Evolutionary conservation across 2,888 invertebrate species (phyloP).

Genomic region (Meloe dianella): DNA sequence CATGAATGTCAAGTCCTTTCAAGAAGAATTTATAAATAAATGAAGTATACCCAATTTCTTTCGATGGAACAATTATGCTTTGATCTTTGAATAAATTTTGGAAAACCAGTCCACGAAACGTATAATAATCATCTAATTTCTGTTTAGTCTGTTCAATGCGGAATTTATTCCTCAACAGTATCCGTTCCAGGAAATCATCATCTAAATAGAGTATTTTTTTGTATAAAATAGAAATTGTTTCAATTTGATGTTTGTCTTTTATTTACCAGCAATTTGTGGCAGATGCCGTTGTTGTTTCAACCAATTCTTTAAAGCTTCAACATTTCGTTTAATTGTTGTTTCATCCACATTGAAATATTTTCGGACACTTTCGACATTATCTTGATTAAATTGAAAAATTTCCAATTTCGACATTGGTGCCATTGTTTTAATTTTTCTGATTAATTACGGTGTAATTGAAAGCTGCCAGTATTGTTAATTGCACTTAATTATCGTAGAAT

Average conservation of each 20-base stretch:
- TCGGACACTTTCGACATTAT: slow-evolving; percentile 11
- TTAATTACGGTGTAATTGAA: too few species aligned
- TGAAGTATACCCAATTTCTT: background rate
- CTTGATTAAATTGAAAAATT: slow-evolving; percentile 9
- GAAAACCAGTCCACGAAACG: background rate
- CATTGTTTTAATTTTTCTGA: background rate
- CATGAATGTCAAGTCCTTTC: too few species aligned
- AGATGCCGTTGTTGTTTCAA: slow-evolving; percentile 13
- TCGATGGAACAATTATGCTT: background rate
- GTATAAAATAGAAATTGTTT: background rate
- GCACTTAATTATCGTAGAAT: too few species aligned
- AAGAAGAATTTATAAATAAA: too few species aligned
- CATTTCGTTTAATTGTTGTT: background rate
- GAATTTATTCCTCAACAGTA: slow-evolving; percentile 13
- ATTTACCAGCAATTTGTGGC: background rate
- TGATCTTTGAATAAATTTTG: background rate
- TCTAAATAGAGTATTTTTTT: background rate
- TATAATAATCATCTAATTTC: slow-evolving; percentile 19
- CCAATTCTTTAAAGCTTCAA: slow-evolving; percentile 18
- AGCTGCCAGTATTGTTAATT: too few species aligned
- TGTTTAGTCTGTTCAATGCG: slow-evolving; percentile 19
- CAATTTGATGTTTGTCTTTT: background rate
- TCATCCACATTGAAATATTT: background rate
- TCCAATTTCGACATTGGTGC: background rate
- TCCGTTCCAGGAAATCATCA: slow-evolving; percentile 12